Percentiles rank a stretch among this genome's conserved stretches.
These are phyloP conservation scores for Lordiphosa fenestrarum DNA, from an alignment of 2,888 invertebrate species.

Conservation along the genomic window DNA sequence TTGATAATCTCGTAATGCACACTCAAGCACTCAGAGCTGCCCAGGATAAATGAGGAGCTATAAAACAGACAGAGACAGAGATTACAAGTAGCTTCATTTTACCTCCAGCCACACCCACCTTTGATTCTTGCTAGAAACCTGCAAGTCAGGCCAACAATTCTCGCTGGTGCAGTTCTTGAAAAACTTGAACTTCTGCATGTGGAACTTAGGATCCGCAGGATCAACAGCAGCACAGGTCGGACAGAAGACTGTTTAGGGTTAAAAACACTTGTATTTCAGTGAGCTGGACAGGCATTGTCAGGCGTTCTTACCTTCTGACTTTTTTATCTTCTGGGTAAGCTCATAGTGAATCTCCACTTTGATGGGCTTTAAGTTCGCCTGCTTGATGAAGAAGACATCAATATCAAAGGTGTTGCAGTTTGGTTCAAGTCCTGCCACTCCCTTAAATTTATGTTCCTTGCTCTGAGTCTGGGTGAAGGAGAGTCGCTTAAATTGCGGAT, in stretches of 20 bases:
- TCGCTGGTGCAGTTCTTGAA: conserved; percentile 79
- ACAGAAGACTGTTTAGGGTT: conserved; percentile 71
- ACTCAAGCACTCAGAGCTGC: conserved; percentile 74
- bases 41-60: conserved; percentile 76
- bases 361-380: conserved; percentile 80
- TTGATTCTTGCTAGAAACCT: conserved; percentile 67
- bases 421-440: conserved; percentile 55
- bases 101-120: conserved; percentile 45
- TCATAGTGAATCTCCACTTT: conserved; percentile 78
- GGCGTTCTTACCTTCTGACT: conserved; percentile 67
- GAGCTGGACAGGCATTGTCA: too few species aligned
- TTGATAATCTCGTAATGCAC: conserved; percentile 79
- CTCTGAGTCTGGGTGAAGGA: conserved; percentile 65
- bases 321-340: conserved; percentile 76
- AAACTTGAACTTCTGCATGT: conserved; percentile 77
- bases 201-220: conserved; percentile 76
- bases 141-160: conserved; percentile 79
- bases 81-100: neutral
- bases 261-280: too few species aligned
- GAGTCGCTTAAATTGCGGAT: conserved; percentile 77
- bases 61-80: conserved; percentile 1
- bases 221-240: conserved; percentile 79
- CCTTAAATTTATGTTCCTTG: conserved; percentile 73
- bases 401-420: conserved; percentile 75
- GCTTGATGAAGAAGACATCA: conserved; percentile 74